These are phyloP conservation scores for Metaphire vulgaris DNA, from an alignment of 1,140 invertebrate genomes.

Conservation along the genomic window DNA sequence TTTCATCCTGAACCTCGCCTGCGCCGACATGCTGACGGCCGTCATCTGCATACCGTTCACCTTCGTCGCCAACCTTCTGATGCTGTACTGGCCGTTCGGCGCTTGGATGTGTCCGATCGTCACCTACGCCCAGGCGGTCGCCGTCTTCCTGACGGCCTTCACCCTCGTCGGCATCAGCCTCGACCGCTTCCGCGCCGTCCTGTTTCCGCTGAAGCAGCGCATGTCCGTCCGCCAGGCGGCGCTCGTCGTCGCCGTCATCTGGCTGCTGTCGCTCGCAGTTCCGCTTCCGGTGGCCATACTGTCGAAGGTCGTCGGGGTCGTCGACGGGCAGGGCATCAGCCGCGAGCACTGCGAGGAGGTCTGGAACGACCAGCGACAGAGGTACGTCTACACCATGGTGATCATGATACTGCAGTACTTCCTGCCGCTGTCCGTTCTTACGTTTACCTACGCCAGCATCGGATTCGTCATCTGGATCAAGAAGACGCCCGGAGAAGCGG, in stretches of 20 bases:
- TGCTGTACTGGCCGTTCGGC: constrained; percentile 71
- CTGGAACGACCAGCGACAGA: constrained; percentile 3
- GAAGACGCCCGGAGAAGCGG: constrained; percentile 73
- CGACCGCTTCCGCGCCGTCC: constrained; percentile 79
- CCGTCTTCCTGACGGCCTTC: constrained; percentile 60
- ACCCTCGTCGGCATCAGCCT: constrained; percentile 76
- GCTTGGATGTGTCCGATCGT: constrained; percentile 58
- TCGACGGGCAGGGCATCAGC: not conserved
- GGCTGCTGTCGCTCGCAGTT: constrained; percentile 69
- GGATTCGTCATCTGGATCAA: constrained; percentile 82
- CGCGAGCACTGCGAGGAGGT: constrained; percentile 41
- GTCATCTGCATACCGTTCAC: constrained; percentile 79
- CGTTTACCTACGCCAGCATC: constrained; percentile 80
- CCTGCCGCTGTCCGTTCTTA: constrained; percentile 71
- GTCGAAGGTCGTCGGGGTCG: not conserved
- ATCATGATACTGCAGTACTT: constrained; percentile 78
- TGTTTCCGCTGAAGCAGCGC: constrained; percentile 73
- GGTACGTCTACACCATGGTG: constrained; percentile 61
- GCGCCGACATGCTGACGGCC: constrained; percentile 70
- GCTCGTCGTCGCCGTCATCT: constrained; percentile 66
- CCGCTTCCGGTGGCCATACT: constrained; percentile 66
- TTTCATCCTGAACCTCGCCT: constrained; percentile 79
- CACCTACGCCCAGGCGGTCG: constrained; percentile 12
- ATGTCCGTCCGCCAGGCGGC: constrained; percentile 66
- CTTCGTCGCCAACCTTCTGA: constrained; percentile 66